Evolutionary conservation across 2,113 vertebrate genomes (phyloP), one percentile per base, ranked within the genome.

Genomic region (Lucifuga dentata): DNA sequence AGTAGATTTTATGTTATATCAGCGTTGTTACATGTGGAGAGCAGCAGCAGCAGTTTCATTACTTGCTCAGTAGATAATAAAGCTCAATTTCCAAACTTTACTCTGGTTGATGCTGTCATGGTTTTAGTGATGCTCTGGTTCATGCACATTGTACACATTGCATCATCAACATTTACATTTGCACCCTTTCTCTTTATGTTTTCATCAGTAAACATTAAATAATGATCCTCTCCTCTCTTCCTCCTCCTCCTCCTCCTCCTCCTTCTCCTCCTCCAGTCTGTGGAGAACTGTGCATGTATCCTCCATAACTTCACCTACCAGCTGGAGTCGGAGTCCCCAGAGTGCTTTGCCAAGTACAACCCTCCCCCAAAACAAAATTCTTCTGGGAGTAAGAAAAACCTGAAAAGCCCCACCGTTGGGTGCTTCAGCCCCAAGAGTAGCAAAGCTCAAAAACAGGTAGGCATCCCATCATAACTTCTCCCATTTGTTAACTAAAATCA

Each of bases 201-300:
- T n/a, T n/a, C n/a, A n/a, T n/a, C n/a, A n/a, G n/a, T n/a, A n/a
- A n/a, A n/a, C n/a, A n/a, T n/a, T n/a, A n/a, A n/a, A n/a, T n/a
- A n/a, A n/a, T n/a, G 36, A 33, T 29, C 17, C 24, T 23, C 41
- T 46, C 32, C 8, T 35, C 8, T 60, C 41, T 48, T 21, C 40
- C 26, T 35, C 36, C 19, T 64, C 20, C 43, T 80, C n/a, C 8
- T 60, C 41, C 43, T 21, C 40, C 26, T 35, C 36, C 19, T 64
- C 20, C 43, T 80, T n/a, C n/a, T n/a, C n/a, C 32, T 59, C 40
- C 23, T 79, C 12, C 73, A 99, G 97, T 95, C 95, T 0, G 93
- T 99, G 91, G 97, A 98, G 90, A 98, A 98, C 80, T 98, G 95
- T 71, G 92, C 93, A 62, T 98, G 96, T 32, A 94, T 96, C 80